Evolutionary conservation across 2,888 invertebrate species (phyloP).

Genomic region (Sphaeridia pumilis): DNA sequence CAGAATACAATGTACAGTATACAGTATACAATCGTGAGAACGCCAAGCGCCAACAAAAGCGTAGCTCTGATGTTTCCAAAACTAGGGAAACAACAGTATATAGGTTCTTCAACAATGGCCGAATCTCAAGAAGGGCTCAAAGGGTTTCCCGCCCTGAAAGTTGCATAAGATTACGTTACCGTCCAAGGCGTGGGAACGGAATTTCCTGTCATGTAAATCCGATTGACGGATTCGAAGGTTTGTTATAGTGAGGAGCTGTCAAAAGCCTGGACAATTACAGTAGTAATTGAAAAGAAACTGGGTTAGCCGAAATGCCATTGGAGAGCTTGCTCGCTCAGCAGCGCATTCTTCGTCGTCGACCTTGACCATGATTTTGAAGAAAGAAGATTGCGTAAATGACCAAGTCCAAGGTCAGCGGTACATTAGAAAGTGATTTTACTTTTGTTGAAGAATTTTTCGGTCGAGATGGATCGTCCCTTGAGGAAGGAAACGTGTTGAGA

Average conservation of each 20-base stretch:
- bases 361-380: constrained; percentile 1
- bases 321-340: no score
- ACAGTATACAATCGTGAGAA: no score
- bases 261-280: background rate
- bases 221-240: background rate
- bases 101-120: no score
- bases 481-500: no score
- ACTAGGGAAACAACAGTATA: no score
- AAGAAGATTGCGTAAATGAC: background rate
- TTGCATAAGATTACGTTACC: constrained; percentile 3
- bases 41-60: no score
- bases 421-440: constrained; percentile 1
- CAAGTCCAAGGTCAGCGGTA: background rate
- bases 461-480: no score
- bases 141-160: background rate
- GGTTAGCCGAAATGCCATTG: background rate
- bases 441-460: no score
- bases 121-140: no score
- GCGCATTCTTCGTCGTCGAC: background rate
- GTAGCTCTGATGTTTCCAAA: no score
- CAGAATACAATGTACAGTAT: no score
- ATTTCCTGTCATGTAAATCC: constrained; percentile 1
- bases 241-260: background rate
- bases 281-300: background rate
- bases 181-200: background rate